phyloP scores from a whole-genome alignment of 2,797 vertebrate genomes.

The Sternarchorhynchus goeldii region DNA sequence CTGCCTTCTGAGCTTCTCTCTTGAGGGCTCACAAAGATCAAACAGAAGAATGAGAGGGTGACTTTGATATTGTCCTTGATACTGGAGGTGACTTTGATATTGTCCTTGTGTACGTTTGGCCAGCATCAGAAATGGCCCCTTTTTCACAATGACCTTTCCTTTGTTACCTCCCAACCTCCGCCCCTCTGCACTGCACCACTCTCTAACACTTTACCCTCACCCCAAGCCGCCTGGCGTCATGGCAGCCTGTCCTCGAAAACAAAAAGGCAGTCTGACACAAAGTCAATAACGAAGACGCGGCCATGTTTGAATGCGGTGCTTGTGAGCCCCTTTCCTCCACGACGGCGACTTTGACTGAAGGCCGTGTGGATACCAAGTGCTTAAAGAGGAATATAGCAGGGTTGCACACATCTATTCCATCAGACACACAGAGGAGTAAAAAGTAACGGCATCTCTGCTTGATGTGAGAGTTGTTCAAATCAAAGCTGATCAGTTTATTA shows the following conservation, averaged over 20 bases:
- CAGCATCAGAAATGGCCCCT: slow-evolving; percentile 73
- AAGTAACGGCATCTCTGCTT: too few species aligned
- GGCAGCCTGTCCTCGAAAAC: slow-evolving; percentile 72
- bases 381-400: slow-evolving; percentile 23
- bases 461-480: too few species aligned
- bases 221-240: slow-evolving; percentile 38
- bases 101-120: slow-evolving; percentile 66
- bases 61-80: slow-evolving; percentile 62
- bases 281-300: slow-evolving; percentile 73
- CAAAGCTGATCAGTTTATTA: too few species aligned
- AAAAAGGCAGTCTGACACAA: slow-evolving; percentile 78
- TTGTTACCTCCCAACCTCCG: slow-evolving; percentile 51
- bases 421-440: too few species aligned
- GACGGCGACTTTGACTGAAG: slow-evolving; percentile 48
- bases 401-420: neutral
- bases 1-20: too few species aligned
- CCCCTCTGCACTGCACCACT: too few species aligned
- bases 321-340: slow-evolving; percentile 61
- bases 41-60: neutral
- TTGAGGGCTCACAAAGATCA: too few species aligned
- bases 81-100: slow-evolving; percentile 75
- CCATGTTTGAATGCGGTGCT: slow-evolving; percentile 64
- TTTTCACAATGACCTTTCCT: slow-evolving; percentile 77
- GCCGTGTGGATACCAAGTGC: slow-evolving; percentile 8
- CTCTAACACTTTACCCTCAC: too few species aligned